phyloP scores from a whole-genome alignment of 2,113 vertebrate genomes.

The Blennius ocellaris region DNA sequence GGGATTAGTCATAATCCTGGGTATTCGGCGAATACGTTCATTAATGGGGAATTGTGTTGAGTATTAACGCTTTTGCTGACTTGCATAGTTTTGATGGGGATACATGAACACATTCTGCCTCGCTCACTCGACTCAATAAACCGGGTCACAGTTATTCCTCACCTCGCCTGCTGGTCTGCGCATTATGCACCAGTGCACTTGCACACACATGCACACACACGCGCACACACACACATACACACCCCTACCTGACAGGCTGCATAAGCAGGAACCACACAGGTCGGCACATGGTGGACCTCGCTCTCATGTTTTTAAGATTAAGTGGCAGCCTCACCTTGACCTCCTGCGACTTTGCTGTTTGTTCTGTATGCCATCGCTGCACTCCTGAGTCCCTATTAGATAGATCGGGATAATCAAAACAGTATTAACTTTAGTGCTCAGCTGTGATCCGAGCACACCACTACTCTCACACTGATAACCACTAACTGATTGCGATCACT shows the following conservation, averaged over 20 bases:
- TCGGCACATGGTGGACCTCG: constrained; percentile 36
- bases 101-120: constrained; percentile 3
- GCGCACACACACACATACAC: background rate
- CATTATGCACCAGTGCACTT: constrained; percentile 44
- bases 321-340: constrained; percentile 69
- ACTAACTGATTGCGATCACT: constrained; percentile 16
- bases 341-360: constrained; percentile 37
- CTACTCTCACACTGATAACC: constrained; percentile 14
- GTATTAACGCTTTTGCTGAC: constrained; percentile 50
- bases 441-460: constrained; percentile 12
- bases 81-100: constrained; percentile 17
- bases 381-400: constrained; percentile 22
- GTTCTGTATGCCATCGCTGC: constrained; percentile 43
- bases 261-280: constrained; percentile 56
- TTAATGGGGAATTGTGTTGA: constrained; percentile 61
- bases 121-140: constrained; percentile 33
- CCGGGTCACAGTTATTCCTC: constrained; percentile 38
- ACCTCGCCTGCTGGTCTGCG: constrained; percentile 30
- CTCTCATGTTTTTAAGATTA: constrained; percentile 73
- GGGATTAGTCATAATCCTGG: constrained; percentile 73
- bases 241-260: constrained; percentile 50
- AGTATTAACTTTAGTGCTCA: constrained; percentile 20
- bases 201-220: constrained; percentile 26
- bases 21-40: constrained; percentile 65
- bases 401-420: constrained; percentile 30